Evolutionary conservation across 2,113 vertebrate species (phyloP).

Genomic region (Sula dactylatra): DNA sequence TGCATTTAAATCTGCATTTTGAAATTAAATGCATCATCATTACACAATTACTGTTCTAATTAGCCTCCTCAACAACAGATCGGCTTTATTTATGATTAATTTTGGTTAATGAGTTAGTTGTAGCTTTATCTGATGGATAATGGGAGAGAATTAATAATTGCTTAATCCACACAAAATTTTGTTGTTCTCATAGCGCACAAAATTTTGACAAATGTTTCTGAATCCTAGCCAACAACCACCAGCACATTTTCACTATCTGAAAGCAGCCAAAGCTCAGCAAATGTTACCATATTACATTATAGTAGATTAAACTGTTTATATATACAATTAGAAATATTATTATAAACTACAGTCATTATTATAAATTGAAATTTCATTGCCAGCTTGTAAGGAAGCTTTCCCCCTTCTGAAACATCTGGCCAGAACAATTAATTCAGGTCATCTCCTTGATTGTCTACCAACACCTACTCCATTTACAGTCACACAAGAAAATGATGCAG

Average conservation of each 20-base stretch:
- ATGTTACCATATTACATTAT: conserved; percentile 37
- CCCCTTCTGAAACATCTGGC: background rate
- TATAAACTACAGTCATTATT: conserved; percentile 22
- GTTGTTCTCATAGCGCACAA: conserved; percentile 18
- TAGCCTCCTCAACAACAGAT: conserved; percentile 53
- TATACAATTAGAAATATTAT: conserved; percentile 61
- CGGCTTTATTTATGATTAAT: conserved; percentile 66
- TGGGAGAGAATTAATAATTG: conserved; percentile 62
- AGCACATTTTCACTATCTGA: conserved; percentile 60
- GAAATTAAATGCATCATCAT: conserved; percentile 34
- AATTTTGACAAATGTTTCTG: conserved; percentile 55
- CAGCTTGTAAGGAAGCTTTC: background rate
- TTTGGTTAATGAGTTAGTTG: conserved; percentile 72
- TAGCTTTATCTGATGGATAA: conserved; percentile 65
- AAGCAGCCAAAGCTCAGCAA: conserved; percentile 58
- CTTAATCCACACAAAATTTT: conserved; percentile 59
- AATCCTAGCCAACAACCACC: conserved; percentile 46
- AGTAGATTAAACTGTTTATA: conserved; percentile 48
- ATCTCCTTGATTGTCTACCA: background rate
- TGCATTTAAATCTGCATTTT: conserved; percentile 17
- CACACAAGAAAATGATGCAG: background rate
- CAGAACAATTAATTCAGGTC: background rate
- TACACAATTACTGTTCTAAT: conserved; percentile 54
- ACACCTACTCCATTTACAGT: background rate
- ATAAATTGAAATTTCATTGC: background rate